Base-by-base conservation (phyloP, 1,140 invertebrate species). In the Ceratina australensis region DNA sequence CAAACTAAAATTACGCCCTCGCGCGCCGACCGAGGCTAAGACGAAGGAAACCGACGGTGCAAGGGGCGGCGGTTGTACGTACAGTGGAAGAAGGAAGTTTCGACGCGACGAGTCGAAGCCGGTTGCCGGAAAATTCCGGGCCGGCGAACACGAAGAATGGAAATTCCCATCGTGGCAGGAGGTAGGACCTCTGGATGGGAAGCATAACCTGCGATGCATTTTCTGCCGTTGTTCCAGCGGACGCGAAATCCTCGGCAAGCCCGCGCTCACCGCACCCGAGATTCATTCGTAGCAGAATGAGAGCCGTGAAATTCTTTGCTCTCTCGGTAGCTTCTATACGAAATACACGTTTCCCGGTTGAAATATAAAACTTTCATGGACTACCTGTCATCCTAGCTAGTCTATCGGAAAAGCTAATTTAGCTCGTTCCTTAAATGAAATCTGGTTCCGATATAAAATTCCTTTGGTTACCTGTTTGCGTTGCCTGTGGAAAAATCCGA, bases 1-100 rank as follows among this genome's bases (percentile, higher is more conserved):
- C 81, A 82, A 87, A 85, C 78, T 81, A 68, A 85, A 88, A 87
- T 87, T 88, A 86, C 80, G 84, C 81, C 71, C 69, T 54, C 52
- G 16, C 52, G 7, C 47, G 15, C 52, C 4, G 2, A 3, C 52
- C 52, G 1, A n/a, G 13, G 71, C 63, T 28, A 52, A 56, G 59
- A 78, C 18, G 18, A 8, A 59, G 22, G 47, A n/a, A n/a, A n/a
- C n/a, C n/a, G n/a, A 15, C 18, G 52, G 65, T 8, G 5, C 33
- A 42, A 42, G 33, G 33, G n/a, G n/a, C n/a, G n/a, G 33, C 5
- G 5, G 7, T 2, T 42, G 10, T 42, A 42, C 33, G 33, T 42
- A 42, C 10, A 42, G 33, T 42, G 33, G 33, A 42, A 42, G 68
- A 79, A 78, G 77, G 79, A 81, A 84, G 78, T 79, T 83, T 78